Conservation (phyloP, 1,140 invertebrate species). For the Melipona quadrifasciata region DNA sequence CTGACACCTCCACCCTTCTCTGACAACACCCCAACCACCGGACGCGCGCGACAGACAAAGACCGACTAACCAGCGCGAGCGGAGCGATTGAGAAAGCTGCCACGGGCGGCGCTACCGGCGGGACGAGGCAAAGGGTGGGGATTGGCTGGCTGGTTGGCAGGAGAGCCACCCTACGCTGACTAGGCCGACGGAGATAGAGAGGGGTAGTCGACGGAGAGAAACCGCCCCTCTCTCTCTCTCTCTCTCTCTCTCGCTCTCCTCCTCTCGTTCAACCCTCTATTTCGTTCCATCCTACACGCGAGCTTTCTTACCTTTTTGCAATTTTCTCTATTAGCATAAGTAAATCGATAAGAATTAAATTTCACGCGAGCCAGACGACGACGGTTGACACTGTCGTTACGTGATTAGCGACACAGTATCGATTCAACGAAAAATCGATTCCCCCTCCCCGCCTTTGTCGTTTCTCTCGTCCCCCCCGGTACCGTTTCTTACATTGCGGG, state of each 20-base stretch:
- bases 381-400: neutral
- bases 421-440: neutral
- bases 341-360: constrained; percentile 18
- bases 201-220: neutral
- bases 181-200: neutral
- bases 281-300: neutral
- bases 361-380: neutral
- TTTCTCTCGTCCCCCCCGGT: neutral
- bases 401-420: neutral
- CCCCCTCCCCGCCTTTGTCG: rapidly evolving
- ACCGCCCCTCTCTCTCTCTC: constrained; percentile 4
- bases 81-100: constrained; percentile 50
- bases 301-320: neutral
- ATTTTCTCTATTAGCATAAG: neutral
- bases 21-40: constrained; percentile 67
- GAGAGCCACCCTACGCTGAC: constrained; percentile 25
- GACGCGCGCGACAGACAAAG: constrained; percentile 36
- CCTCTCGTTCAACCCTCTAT: neutral
- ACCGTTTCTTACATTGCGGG: neutral
- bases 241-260: neutral
- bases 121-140: constrained; percentile 44
- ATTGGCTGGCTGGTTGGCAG: constrained; percentile 59
- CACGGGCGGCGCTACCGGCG: constrained; percentile 52
- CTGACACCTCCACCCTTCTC: constrained; percentile 71
- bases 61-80: constrained; percentile 22